phyloP scores from a whole-genome alignment of 2,797 vertebrate genomes.

The Steatocranus sp. region DNA sequence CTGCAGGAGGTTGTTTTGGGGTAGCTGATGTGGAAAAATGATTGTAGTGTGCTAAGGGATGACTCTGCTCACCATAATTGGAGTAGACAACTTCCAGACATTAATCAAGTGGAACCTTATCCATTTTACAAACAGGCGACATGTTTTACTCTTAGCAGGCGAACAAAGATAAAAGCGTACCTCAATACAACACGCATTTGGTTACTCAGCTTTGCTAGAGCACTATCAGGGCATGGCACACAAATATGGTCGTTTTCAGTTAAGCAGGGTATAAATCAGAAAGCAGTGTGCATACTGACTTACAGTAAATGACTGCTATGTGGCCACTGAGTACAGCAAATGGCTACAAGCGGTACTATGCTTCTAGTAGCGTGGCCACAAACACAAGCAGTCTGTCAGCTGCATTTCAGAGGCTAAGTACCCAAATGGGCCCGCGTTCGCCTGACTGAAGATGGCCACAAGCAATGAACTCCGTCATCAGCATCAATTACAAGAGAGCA shows the following conservation, averaged over 20 bases:
- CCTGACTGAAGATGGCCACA: constrained; percentile 26
- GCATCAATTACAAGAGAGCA: constrained; percentile 13
- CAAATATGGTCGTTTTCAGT: not conserved
- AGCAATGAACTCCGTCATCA: constrained; percentile 11
- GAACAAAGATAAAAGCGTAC: not conserved
- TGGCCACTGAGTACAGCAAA: constrained; percentile 12
- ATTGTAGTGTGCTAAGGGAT: constrained; percentile 31
- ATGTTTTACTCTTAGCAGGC: constrained; percentile 14
- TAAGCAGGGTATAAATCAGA: constrained; percentile 9
- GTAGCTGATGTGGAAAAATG: constrained; percentile 42
- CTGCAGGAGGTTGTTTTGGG: constrained; percentile 15
- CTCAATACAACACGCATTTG: not conserved
- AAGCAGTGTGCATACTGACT: not conserved
- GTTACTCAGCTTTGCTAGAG: not conserved
- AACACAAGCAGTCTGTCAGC: constrained; percentile 31
- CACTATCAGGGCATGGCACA: not conserved
- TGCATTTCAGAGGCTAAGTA: constrained; percentile 31
- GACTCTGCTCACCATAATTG: constrained; percentile 29
- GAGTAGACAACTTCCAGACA: constrained; percentile 19
- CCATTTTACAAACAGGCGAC: constrained; percentile 4
- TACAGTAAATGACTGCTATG: constrained; percentile 1
- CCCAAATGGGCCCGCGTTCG: constrained; percentile 5
- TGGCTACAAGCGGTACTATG: not conserved
- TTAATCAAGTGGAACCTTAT: constrained; percentile 29
- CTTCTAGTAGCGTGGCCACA: constrained; percentile 4